phyloP scores from a whole-genome alignment of 2,113 vertebrate genomes.

The Zootoca vivipara region DNA sequence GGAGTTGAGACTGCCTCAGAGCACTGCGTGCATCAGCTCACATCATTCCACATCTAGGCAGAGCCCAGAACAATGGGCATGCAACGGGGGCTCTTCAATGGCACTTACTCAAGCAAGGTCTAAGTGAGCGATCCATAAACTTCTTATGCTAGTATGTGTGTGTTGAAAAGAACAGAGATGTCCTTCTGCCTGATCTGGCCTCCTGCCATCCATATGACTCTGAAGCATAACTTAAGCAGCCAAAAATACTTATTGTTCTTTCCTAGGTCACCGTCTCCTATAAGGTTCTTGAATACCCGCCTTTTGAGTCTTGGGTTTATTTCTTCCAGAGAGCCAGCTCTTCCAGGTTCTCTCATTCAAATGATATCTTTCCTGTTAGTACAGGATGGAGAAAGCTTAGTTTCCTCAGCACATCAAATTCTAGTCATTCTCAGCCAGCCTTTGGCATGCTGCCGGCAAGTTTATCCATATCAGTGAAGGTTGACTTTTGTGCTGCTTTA shows the following conservation, averaged over 20 bases:
- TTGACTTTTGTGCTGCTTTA: constrained; percentile 11
- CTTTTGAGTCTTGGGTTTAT: background rate
- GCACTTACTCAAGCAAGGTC: background rate
- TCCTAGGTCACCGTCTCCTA: too few relatives aligned
- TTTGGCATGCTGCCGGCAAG: background rate
- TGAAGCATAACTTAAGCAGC: too few relatives aligned
- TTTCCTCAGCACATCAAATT: background rate
- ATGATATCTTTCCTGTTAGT: constrained; percentile 5
- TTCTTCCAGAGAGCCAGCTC: background rate
- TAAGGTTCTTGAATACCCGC: too few relatives aligned
- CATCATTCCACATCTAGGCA: background rate
- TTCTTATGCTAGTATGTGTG: too few relatives aligned
- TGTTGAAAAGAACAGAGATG: too few relatives aligned
- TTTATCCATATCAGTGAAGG: constrained; percentile 11
- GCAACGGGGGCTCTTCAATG: background rate
- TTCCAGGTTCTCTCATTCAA: background rate
- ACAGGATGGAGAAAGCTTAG: background rate
- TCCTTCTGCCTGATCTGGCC: background rate
- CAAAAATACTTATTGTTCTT: too few relatives aligned
- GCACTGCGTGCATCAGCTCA: background rate
- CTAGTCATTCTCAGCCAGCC: background rate
- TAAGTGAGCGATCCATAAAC: background rate
- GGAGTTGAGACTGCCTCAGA: background rate
- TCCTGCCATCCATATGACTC: too few relatives aligned
- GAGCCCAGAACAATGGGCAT: background rate